Conservation (phyloP, 92 coral and sea anemone species). For the Siderastrea siderea region DNA sequence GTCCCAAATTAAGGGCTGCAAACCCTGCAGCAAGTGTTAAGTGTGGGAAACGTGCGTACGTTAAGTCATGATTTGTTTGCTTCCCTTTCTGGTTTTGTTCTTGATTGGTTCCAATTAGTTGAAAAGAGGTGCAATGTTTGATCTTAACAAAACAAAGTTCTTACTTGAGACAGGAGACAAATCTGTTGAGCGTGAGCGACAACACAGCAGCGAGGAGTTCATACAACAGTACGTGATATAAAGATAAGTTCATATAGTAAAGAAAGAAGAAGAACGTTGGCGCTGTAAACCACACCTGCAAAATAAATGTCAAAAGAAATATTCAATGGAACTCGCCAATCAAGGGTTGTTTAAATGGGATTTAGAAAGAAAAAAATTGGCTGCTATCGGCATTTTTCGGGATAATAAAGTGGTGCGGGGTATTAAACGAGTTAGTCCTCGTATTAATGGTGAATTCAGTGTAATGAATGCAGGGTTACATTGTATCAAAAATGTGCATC, state of each 20-base stretch:
- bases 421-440: too few species aligned
- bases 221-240: conserved; percentile 86
- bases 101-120: not conserved
- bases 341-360: too few species aligned
- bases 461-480: too few species aligned
- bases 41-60: not conserved
- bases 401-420: too few species aligned
- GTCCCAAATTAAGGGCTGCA: too few species aligned
- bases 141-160: conserved; percentile 8
- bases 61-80: not conserved
- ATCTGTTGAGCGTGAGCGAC: conserved; percentile 82
- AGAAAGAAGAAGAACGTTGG: conserved; percentile 95
- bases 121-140: not conserved
- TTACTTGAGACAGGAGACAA: conserved; percentile 88
- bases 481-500: too few species aligned
- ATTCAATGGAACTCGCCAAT: too few species aligned
- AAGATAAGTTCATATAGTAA: conserved; percentile 90
- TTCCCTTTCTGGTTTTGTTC: not conserved
- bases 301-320: not conserved
- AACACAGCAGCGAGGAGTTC: conserved; percentile 82
- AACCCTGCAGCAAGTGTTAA: not conserved
- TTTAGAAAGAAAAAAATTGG: too few species aligned
- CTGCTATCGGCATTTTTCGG: too few species aligned
- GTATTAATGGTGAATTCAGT: too few species aligned
- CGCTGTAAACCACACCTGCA: conserved; percentile 98